Conservation (phyloP, 2,113 vertebrate species). For the Myocastor coypus region DNA sequence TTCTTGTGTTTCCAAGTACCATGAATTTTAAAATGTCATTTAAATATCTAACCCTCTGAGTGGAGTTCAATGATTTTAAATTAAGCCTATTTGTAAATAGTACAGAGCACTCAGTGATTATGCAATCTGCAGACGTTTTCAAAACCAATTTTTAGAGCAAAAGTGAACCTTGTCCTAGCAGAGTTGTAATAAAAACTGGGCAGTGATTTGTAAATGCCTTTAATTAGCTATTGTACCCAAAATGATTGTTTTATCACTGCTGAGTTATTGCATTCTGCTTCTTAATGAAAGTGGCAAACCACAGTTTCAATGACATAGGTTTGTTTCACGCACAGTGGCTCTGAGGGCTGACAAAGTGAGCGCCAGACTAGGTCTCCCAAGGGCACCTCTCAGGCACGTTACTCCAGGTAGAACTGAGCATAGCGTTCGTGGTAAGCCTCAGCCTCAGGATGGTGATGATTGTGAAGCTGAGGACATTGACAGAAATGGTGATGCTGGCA, state of each 20-base stretch:
- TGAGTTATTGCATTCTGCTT: constrained; percentile 25
- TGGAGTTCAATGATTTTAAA: constrained; percentile 65
- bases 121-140: constrained; percentile 48
- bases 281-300: constrained; percentile 55
- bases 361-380: not conserved
- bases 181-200: constrained; percentile 58
- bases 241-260: constrained; percentile 49
- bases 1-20: constrained; percentile 52
- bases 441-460: not conserved
- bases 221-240: constrained; percentile 60
- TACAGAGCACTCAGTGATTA: constrained; percentile 24
- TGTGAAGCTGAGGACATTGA: not conserved
- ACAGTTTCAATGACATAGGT: not conserved
- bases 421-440: not conserved
- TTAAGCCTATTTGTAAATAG: constrained; percentile 70
- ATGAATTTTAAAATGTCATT: constrained; percentile 65
- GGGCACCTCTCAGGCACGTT: not conserved
- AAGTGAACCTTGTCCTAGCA: constrained; percentile 58
- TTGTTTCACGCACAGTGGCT: not conserved
- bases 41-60: constrained; percentile 56
- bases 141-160: constrained; percentile 65
- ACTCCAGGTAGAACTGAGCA: not conserved
- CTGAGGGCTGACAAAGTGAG: not conserved
- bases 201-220: constrained; percentile 61
- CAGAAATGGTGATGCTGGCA: not conserved